Evolutionary conservation across 2,797 vertebrate species (phyloP), one percentile per base, ranked within the genome.

Genomic region (Gallirallus australis): DNA sequence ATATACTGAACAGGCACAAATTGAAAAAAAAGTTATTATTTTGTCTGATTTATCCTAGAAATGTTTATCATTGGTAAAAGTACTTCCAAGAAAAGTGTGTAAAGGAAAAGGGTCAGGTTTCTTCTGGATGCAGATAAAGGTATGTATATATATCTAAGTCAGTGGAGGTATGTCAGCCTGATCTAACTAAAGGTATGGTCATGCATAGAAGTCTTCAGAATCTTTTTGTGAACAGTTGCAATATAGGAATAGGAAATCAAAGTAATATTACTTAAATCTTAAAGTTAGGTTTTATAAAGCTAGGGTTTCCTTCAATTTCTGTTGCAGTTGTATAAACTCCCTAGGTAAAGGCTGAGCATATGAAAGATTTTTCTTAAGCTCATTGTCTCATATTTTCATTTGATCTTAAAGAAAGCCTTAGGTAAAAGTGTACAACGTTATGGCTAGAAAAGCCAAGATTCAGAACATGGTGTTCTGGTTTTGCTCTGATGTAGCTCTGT

Each of bases 371-470:
- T 93, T 89, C 57, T 78, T 56, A 79, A 39, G 28, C 40, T 90
- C 27, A 42, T 79, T 96, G 35, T 68, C 57, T 91, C 39, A 24
- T 70, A 50, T 48, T 91, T 85, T 93, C 59, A 48, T 81, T 87
- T 91, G 64, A 91, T 86, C 50, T 93, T 68, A 85, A 77, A 80
- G 45, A 82, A 94, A 91, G 18, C 50, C 70, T 64, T 85, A 81
- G 42, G 63, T 86, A 77, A 94, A 90, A 95, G 20, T 57, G 25
- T 82, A 31, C 24, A 64, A 1, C 40, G 33, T 53, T 83, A 42
- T 50, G 28, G 39, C 68, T 76, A 66, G 52, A 69, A 72, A 79
- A 85, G 30, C 45, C 30, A 86, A 59, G 39, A 66, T 72, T 82
- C 42, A 82, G 78, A 65, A 61, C 0, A 0, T 64, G 31, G 42